Base-by-base conservation (phyloP, 2,797 vertebrate genomes). In the Microctenopoma lineatum region DNA sequence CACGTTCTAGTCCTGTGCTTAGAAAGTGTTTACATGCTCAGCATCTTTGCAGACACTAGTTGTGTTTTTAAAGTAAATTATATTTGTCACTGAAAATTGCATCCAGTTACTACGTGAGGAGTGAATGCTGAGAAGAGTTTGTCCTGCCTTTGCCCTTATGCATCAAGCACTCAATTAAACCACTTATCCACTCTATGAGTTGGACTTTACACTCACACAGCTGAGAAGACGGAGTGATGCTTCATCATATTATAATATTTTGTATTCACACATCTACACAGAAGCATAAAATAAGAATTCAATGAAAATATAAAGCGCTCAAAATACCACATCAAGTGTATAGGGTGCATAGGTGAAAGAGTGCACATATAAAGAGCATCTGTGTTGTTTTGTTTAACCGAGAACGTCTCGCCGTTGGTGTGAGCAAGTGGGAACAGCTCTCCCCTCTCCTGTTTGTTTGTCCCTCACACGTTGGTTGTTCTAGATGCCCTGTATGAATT, bases 401-500 rank as follows among this genome's bases (percentile, higher is more conserved):
- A 70, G 80, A 87, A 83, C 42, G 54, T 87, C 53, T 80, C 74
- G 42, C 51, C 73, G 73, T 77, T 66, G 60, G 81, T 79, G 67
- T 85, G 83, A 86, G 81, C 50, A 75, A 83, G 89, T 90, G 88
- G 90, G 86, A 90, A 89, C 67, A 73, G 77, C 79, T 78, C 79
- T 79, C 2, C 39, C 16, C 74, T 59, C 26, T 67, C 32, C 50
- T 76, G 80, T 89, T 86, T 89, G 85, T 93, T 91, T 93, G 89
- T 85, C 80, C 75, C 91, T 92, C 85, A 89, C 90, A 92, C 85
- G 27, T 76, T 73, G 87, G 78, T 87, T 89, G 90, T 91, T 91
- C 90, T 82, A 58, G 85, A 87, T 91, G 92, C 91, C 93, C 92
- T 93, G 92, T 93, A 93, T 95, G 92, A 93, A 94, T 95, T 94